Evolutionary conservation across 1,140 invertebrate species (phyloP).

Genomic region (Trichomalopsis sarcophagae): DNA sequence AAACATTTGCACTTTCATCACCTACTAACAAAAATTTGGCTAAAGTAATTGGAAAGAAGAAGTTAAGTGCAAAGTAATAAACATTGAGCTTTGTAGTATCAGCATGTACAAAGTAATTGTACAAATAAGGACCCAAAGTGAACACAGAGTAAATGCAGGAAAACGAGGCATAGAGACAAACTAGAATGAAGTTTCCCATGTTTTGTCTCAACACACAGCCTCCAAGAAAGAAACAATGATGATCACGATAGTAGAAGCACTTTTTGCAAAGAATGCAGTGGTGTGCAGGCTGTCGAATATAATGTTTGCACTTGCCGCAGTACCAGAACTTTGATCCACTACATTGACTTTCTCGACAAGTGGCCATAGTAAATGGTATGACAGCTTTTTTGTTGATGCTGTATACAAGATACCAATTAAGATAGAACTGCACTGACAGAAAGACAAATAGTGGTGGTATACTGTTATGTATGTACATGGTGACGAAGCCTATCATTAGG

Average conservation of each 20-base stretch:
- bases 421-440: slow-evolving; percentile 62
- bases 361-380: slow-evolving; percentile 53
- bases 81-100: slow-evolving; percentile 53
- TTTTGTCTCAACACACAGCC: slow-evolving; percentile 62
- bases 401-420: slow-evolving; percentile 65
- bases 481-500: slow-evolving; percentile 48
- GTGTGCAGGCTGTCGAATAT: slow-evolving; percentile 60
- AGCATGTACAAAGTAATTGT: slow-evolving; percentile 59
- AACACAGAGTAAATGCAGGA: slow-evolving; percentile 62
- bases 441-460: slow-evolving; percentile 62
- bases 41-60: slow-evolving; percentile 64
- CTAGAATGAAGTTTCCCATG: slow-evolving; percentile 65
- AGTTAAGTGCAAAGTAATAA: slow-evolving; percentile 61
- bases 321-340: slow-evolving; percentile 61
- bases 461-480: slow-evolving; percentile 59
- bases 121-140: slow-evolving; percentile 59
- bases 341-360: slow-evolving; percentile 24
- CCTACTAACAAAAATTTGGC: slow-evolving; percentile 54
- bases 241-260: slow-evolving; percentile 64
- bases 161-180: slow-evolving; percentile 63
- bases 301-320: slow-evolving; percentile 61
- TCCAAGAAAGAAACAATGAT: slow-evolving; percentile 66
- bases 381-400: slow-evolving; percentile 57
- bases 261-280: slow-evolving; percentile 63
- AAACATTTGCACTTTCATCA: slow-evolving; percentile 56